A percentile compares a stretch with the other conserved stretches of the same genome.
phyloP scores from a whole-genome alignment of 1,140 invertebrate species.

The Gryon sp. region DNA sequence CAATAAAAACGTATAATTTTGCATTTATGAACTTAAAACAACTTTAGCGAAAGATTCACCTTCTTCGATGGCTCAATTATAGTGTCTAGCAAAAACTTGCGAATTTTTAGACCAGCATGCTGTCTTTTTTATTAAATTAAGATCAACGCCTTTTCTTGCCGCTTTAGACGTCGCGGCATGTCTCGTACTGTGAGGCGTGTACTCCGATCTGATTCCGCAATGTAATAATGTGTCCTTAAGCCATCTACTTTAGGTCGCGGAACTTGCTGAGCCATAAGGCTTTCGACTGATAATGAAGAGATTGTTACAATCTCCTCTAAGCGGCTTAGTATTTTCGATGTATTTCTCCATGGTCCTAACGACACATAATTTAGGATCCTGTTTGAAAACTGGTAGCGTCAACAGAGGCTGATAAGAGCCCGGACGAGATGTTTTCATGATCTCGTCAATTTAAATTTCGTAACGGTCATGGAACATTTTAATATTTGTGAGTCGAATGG shows the following conservation, averaged over 20 bases:
- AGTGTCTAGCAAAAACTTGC: background rate
- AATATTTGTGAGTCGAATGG: conserved; percentile 26
- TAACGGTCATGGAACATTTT: background rate
- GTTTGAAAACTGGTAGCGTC: background rate
- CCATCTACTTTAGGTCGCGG: conserved; percentile 40
- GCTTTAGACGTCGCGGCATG: conserved; percentile 39
- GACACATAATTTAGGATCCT: conserved; percentile 4
- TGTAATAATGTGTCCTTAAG: conserved; percentile 11
- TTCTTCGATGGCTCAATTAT: conserved; percentile 4
- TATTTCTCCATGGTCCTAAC: background rate
- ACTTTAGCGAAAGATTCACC: too few species aligned
- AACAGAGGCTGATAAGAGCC: conserved; percentile 5
- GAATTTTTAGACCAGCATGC: conserved; percentile 8
- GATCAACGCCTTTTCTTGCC: conserved; percentile 1
- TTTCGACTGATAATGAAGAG: conserved; percentile 24
- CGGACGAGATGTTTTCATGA: conserved; percentile 7
- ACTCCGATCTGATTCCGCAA: conserved; percentile 10
- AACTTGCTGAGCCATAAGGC: conserved; percentile 11
- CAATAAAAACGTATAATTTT: too few species aligned
- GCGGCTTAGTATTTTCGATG: background rate
- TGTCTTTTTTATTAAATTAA: background rate
- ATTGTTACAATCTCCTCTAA: background rate
- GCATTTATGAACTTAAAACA: too few species aligned
- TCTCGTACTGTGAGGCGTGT: conserved; percentile 33
- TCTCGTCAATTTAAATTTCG: conserved; percentile 11